phyloP scores from a whole-genome alignment of 2,797 vertebrate species.

The Nannoperca australis region DNA sequence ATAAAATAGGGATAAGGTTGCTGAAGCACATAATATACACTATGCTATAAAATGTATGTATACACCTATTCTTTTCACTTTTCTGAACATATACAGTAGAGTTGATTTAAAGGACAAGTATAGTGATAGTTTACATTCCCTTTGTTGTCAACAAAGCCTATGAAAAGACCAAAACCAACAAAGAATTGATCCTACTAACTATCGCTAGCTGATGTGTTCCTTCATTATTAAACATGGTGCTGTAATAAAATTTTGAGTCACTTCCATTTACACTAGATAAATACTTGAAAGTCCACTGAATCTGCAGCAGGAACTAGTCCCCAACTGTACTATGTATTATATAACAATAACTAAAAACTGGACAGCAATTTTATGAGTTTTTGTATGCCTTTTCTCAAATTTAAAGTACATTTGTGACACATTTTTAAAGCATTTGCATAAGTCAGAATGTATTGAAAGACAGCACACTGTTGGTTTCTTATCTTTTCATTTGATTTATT shows the following conservation, averaged over 20 bases:
- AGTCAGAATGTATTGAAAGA: background rate
- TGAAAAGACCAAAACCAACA: background rate
- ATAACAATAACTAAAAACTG: background rate
- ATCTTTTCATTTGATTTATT: background rate
- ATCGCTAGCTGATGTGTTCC: background rate
- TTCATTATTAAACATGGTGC: background rate
- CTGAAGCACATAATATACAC: background rate
- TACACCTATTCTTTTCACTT: background rate
- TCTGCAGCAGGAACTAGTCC: background rate
- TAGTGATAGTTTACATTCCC: background rate
- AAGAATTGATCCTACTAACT: background rate
- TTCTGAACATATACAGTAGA: background rate
- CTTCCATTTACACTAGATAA: background rate
- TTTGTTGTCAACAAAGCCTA: background rate
- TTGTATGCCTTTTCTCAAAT: background rate
- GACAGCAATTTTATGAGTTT: background rate
- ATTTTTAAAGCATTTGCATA: background rate
- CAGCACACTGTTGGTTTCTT: background rate
- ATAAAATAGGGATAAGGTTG: background rate
- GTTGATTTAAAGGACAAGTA: background rate
- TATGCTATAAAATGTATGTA: background rate
- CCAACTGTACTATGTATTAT: background rate
- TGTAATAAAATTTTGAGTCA: slow-evolving; percentile 18
- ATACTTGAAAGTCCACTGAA: background rate
- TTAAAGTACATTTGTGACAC: background rate